Percentiles rank a stretch among this genome's conserved stretches.
These are phyloP conservation scores for Kradibia gibbosae DNA, from an alignment of 1,140 invertebrate genomes.

Conservation along the genomic window DNA sequence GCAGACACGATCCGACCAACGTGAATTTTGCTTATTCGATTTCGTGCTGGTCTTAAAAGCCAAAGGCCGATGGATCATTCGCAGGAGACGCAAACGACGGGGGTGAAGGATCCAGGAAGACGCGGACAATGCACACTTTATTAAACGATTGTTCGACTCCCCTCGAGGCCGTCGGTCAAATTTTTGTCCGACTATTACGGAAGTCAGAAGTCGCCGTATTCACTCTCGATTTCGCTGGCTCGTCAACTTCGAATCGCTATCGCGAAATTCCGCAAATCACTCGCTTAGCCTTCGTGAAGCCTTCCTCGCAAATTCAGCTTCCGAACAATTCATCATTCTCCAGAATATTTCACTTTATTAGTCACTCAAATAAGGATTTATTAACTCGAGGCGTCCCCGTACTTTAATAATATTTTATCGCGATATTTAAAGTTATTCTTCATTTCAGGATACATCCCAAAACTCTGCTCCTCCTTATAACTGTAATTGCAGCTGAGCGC, in stretches of 20 bases:
- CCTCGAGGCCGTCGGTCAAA: no score
- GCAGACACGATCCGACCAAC: background rate
- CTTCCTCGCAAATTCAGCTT: background rate
- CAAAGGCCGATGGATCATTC: background rate
- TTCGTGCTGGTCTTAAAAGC: background rate
- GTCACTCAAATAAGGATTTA: background rate
- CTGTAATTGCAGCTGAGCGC: no score
- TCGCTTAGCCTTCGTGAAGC: no score
- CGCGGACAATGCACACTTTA: background rate
- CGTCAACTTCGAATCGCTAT: no score
- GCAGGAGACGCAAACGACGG: background rate
- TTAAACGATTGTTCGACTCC: no score
- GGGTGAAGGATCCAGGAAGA: background rate
- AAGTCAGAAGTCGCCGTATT: background rate
- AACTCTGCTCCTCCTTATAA: no score
- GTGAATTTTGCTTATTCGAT: conserved; percentile 23
- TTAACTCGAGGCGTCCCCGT: background rate
- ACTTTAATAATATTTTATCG: background rate
- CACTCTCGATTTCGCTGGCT: background rate
- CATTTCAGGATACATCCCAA: conserved; percentile 30
- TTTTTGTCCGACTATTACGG: background rate
- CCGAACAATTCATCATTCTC: background rate
- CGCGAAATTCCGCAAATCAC: no score
- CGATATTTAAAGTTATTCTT: background rate
- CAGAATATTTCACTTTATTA: background rate